phyloP scores from a whole-genome alignment of 2,888 invertebrate species.

The Amphipyra berbera region DNA sequence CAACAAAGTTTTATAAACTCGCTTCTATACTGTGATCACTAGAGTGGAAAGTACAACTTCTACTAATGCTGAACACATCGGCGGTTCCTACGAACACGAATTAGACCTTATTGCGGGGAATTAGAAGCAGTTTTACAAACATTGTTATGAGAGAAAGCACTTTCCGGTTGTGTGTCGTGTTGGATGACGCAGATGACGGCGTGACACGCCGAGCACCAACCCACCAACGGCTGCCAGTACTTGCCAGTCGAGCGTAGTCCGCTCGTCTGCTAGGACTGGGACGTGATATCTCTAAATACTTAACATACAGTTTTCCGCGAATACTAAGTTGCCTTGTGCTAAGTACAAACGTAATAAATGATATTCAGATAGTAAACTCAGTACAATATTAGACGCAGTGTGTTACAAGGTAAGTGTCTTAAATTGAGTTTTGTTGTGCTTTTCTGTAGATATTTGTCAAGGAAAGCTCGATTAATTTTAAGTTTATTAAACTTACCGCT shows the following conservation, averaged over 20 bases:
- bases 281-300: conserved; percentile 57
- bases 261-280: conserved; percentile 72
- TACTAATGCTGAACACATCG: conserved; percentile 35
- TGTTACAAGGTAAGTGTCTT: conserved; percentile 45
- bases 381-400: conserved; percentile 24
- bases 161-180: conserved; percentile 83
- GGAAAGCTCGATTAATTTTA: not conserved
- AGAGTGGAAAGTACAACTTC: conserved; percentile 72
- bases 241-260: conserved; percentile 78
- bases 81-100: conserved; percentile 21
- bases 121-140: conserved; percentile 72
- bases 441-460: not conserved
- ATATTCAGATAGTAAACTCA: conserved; percentile 48
- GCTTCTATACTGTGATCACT: conserved; percentile 62
- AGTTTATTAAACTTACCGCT: too few relatives aligned
- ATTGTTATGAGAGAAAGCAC: conserved; percentile 84
- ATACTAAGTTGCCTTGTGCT: conserved; percentile 51
- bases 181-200: conserved; percentile 87
- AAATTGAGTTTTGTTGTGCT: conserved; percentile 5
- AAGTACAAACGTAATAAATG: conserved; percentile 67
- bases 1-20: conserved; percentile 61
- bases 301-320: conserved; percentile 68
- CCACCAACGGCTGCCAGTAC: conserved; percentile 66
- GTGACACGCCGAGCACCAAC: conserved; percentile 66
- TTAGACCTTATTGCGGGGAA: conserved; percentile 71